Evolutionary conservation across 2,888 invertebrate genomes (phyloP), one percentile per base, ranked within the genome.

Genomic region (Celastrina argiolus): DNA sequence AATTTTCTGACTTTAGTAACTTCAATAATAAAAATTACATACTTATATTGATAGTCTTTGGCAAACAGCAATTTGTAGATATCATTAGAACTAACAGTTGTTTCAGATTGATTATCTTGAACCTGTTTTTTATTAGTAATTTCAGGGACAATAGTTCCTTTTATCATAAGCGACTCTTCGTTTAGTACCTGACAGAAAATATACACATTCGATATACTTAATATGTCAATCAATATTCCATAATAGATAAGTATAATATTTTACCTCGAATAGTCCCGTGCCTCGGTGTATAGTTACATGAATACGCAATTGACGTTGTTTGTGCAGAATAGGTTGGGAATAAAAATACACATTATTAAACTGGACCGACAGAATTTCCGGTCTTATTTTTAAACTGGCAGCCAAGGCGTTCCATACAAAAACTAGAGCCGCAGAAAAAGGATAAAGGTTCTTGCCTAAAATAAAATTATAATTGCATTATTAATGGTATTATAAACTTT

Each of bases 371-470:
- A 95, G 78, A 70, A 94, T 91, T 69, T 93, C n/a, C n/a, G n/a
- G n/a, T n/a, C n/a, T 77, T 28, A 90, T 85, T 0, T 92, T 92
- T 16, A 77, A 28, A 76, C 92, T 87, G 78, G 94, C 88, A 0
- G 94, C 94, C 7, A 95, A 77, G 0, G 94, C 94, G 75, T 95
- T 94, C 96, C 96, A 96, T 2, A 93, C 94, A 5, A 94, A 84
- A 26, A 92, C 82, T 73, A 97, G 83, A 70, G 95, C 94, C 36
- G 94, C 95, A 1, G 97, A 95, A n/a, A 96, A 96, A 0, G 97
- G 97, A 72, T 94, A 94, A 10, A 95, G 77, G 56, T 92, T 94
- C 70, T 95, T 92, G 1, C 93, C 95, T 91, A 39, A 16, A 61
- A 22, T n/a, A 34, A 59, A 26, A n/a, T n/a, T n/a, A n/a, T n/a